Evolutionary conservation across 2,888 invertebrate genomes (phyloP).

Genomic region (Ochropleura leucogaster): DNA sequence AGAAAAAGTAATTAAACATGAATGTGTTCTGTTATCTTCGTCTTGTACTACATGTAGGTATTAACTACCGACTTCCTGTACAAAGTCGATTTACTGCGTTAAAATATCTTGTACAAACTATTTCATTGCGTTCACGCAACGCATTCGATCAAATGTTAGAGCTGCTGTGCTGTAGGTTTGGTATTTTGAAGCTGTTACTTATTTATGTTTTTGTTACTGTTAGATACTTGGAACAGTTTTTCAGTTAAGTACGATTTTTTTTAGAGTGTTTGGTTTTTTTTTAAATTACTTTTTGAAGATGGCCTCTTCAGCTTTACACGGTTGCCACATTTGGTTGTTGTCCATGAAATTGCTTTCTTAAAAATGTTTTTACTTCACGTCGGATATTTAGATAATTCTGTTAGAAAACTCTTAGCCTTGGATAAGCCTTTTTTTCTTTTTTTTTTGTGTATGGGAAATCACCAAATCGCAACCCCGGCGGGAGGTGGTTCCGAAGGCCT

Average conservation of each 20-base stretch:
- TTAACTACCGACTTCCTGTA: conserved; percentile 59
- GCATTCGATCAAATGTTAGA: conserved; percentile 63
- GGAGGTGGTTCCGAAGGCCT: too few relatives aligned
- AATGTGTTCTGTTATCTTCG: conserved; percentile 39
- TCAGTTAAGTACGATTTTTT: background rate
- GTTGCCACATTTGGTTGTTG: too few relatives aligned
- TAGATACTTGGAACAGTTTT: background rate
- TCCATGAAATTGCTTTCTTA: too few relatives aligned
- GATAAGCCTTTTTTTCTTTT: too few relatives aligned
- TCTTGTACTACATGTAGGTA: conserved; percentile 50
- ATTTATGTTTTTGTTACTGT: background rate
- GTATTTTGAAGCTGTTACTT: background rate
- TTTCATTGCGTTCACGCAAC: conserved; percentile 63
- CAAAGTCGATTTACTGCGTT: conserved; percentile 47
- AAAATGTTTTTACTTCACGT: too few relatives aligned
- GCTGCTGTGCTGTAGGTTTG: conserved; percentile 25
- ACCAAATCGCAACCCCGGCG: too few relatives aligned
- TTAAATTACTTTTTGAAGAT: background rate
- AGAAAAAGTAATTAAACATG: conserved; percentile 35
- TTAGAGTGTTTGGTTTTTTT: background rate
- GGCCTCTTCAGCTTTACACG: background rate
- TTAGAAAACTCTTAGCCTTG: too few relatives aligned
- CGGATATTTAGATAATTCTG: too few relatives aligned
- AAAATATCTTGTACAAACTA: conserved; percentile 56
- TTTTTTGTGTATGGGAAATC: too few relatives aligned